Conservation (phyloP, 2,888 invertebrate genomes). For the Cantharis flavilabris region DNA sequence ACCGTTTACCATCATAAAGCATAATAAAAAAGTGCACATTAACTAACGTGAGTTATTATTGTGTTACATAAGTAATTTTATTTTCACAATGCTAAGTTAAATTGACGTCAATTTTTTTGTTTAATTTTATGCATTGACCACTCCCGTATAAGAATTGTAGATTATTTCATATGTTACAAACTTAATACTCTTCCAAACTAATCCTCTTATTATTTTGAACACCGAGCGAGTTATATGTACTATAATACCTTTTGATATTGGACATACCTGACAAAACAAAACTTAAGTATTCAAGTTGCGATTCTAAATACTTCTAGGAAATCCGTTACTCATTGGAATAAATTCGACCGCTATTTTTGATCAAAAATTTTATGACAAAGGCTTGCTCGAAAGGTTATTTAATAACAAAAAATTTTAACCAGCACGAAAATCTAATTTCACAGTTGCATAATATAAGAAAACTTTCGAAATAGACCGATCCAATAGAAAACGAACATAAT, state of each 20-base stretch:
- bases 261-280: conserved; percentile 8
- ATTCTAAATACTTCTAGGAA: conserved; percentile 19
- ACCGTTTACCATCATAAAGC: not conserved
- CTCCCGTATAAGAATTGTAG: not conserved
- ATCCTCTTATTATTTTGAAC: conserved; percentile 10
- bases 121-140: not conserved
- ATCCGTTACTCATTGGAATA: conserved; percentile 26
- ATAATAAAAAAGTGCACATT: not conserved
- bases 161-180: not conserved
- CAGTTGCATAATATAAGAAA: not conserved
- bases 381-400: not conserved
- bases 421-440: not conserved
- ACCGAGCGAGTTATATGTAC: not conserved
- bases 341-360: not conserved
- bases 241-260: not conserved
- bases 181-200: not conserved
- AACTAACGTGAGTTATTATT: not conserved
- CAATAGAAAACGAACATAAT: not conserved
- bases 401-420: not conserved
- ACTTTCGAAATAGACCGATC: not conserved
- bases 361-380: not conserved
- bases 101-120: not conserved
- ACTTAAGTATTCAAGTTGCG: conserved; percentile 20
- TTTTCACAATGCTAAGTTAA: not conserved
- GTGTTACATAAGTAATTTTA: not conserved